phyloP scores from a whole-genome alignment of 2,888 invertebrate species.

The Lysandra bellargus region DNA sequence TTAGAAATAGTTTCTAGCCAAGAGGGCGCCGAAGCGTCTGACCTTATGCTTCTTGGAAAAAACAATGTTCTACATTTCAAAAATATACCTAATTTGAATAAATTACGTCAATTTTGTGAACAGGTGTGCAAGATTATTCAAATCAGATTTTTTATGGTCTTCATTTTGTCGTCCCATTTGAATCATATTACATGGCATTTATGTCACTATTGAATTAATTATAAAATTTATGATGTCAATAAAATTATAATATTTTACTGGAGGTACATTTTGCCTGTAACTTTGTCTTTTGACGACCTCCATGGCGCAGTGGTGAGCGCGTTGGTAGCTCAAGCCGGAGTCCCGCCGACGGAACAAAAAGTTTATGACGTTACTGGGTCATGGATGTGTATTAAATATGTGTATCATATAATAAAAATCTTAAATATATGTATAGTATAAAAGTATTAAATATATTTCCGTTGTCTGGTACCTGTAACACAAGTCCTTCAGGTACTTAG shows the following conservation, averaged over 20 bases:
- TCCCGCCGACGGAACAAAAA: too few relatives aligned
- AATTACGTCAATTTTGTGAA: constrained; percentile 33
- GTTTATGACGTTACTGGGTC: too few relatives aligned
- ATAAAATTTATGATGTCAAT: background rate
- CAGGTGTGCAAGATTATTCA: constrained; percentile 53
- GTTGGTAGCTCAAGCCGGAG: too few relatives aligned
- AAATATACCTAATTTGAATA: background rate
- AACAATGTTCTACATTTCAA: background rate
- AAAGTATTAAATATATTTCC: too few relatives aligned
- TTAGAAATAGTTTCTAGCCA: background rate
- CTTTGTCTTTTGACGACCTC: background rate
- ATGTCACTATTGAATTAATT: background rate
- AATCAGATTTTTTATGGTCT: constrained; percentile 40
- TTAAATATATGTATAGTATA: too few relatives aligned
- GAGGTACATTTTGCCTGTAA: background rate
- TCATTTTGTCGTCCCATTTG: constrained; percentile 29
- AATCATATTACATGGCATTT: constrained; percentile 13
- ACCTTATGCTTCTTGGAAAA: background rate
- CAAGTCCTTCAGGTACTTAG: too few relatives aligned
- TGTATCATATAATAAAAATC: too few relatives aligned
- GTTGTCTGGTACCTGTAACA: too few relatives aligned
- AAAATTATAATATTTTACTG: background rate
- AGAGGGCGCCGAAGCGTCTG: background rate
- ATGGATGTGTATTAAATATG: too few relatives aligned
- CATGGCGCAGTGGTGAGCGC: too few relatives aligned